Conservation (phyloP, 2,797 vertebrate genomes). For the Apodemus agrarius region DNA sequence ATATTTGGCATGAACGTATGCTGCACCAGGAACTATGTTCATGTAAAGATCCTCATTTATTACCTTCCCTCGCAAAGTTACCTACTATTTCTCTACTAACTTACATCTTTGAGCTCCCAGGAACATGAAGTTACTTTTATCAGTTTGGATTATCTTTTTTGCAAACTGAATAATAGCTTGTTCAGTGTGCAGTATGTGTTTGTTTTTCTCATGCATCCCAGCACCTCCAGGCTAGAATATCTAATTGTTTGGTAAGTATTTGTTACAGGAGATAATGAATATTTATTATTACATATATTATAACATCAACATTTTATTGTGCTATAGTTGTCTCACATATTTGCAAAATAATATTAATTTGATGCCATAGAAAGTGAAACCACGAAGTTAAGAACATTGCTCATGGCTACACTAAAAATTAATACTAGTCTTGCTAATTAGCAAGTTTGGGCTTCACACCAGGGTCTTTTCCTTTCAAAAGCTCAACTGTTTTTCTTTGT, state of each 20-base stretch:
- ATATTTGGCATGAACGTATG: too few relatives aligned
- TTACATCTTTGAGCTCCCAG: neutral
- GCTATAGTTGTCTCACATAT: conserved; percentile 13
- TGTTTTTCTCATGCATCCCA: neutral
- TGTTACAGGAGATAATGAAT: conserved; percentile 15
- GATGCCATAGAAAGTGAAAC: conserved; percentile 53
- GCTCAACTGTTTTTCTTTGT: conserved; percentile 24
- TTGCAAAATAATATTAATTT: conserved; percentile 31
- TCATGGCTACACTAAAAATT: conserved; percentile 52
- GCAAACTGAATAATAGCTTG: neutral
- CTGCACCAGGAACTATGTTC: neutral
- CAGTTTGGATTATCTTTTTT: conserved; percentile 16
- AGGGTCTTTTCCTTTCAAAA: conserved; percentile 8
- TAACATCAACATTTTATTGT: neutral
- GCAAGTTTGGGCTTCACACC: conserved; percentile 13
- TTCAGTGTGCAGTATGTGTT: neutral
- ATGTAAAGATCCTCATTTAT: neutral
- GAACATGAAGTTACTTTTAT: neutral
- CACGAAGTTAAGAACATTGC: neutral
- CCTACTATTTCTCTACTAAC: neutral
- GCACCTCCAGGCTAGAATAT: neutral
- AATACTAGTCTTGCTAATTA: conserved; percentile 52
- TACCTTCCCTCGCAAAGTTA: neutral
- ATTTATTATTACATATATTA: neutral
- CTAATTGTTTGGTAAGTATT: conserved; percentile 27